Conservation (phyloP, 2,113 vertebrate species). For the Cavia porcellus region DNA sequence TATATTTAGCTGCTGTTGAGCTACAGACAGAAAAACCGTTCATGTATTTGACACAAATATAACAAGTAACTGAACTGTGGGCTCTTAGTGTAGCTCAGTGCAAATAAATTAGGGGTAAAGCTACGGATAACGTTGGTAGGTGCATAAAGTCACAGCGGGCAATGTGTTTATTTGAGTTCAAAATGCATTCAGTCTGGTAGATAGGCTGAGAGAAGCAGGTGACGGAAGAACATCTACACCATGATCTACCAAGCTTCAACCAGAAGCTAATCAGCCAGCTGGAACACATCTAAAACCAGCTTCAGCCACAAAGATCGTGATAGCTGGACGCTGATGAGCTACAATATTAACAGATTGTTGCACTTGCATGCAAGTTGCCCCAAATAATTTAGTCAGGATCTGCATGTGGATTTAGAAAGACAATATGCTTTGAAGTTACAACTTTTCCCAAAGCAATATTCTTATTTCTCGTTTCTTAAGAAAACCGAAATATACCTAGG, state of each 20-base stretch:
- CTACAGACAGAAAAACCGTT: neutral
- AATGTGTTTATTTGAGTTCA: neutral
- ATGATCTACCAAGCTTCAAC: neutral
- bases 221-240: neutral
- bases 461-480: neutral
- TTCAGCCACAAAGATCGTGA: neutral
- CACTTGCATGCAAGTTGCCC: neutral
- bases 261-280: neutral
- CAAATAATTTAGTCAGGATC: neutral
- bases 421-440: neutral
- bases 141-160: neutral
- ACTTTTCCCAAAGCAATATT: neutral
- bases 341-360: neutral
- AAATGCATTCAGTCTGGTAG: neutral
- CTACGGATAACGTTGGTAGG: neutral
- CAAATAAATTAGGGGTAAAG: constrained; percentile 34
- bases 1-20: neutral
- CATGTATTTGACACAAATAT: constrained; percentile 12
- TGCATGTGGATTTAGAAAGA: neutral
- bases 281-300: neutral
- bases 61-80: constrained; percentile 61
- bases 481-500: neutral
- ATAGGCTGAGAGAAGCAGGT: neutral
- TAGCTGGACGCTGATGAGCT: neutral
- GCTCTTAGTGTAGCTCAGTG: constrained; percentile 51